Base-by-base conservation (phyloP, 2,113 vertebrate species). In the Hippolais icterina region DNA sequence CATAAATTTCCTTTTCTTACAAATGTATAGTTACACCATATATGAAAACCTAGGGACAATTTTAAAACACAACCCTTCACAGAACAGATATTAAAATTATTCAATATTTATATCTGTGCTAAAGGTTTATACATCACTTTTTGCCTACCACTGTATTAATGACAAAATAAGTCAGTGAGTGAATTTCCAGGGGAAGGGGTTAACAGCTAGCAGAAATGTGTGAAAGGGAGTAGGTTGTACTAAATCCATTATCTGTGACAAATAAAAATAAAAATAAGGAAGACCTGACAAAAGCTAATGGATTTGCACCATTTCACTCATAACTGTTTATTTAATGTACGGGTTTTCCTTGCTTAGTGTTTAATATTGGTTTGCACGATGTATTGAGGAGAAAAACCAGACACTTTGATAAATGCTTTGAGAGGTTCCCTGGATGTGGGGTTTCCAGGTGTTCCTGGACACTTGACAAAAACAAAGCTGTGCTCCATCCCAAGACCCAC, bases 181-280 rank as follows among this genome's bases (percentile, higher is more conserved):
- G 39, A n/a, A 76, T 86, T 97, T 82, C 56, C 49, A 96, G 70
- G 70, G 50, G 74, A 94, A 95, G 21, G 64, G 90, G 66, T 90
- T 96, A 96, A 93, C 82, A 76, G 83, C 52, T n/a, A 72, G 35
- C 9, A 90, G 64, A 80, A 74, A 50, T 1, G 27, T 27, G 46
- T 70, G 65, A 50, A 56, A 89, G 29, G 39, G 70, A 94, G 63
- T 7, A 80, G 20, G 29, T 19, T 53, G 41, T 91, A 94, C 69
- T 70, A 93, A 89, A 96, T 77, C 84, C 91, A 95, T 90, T 93
- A 95, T 65, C 57, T 39, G 31, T 85, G 69, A 93, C 80, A 93
- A 96, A 93, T 52, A 88, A 96, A 95, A 87, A 65, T 6, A 71
- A 78, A 90, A 84, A 91, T 37, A 71, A 70, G 59, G 59, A 92